Evolutionary conservation across 2,113 vertebrate species (phyloP).

Genomic region (Galemys pyrenaicus): DNA sequence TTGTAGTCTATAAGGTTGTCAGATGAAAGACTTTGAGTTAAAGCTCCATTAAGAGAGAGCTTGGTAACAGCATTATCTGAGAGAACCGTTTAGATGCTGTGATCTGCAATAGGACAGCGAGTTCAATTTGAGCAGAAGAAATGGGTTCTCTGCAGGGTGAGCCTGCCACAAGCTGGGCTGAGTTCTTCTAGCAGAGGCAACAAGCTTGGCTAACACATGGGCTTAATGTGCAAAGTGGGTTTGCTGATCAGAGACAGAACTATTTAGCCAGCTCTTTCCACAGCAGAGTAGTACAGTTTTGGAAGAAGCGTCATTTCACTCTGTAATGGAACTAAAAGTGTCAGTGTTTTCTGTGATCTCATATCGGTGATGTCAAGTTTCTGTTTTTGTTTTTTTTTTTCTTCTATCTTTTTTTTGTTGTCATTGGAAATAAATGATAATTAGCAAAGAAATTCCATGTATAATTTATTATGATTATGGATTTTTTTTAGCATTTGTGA

Average conservation of each 20-base stretch:
- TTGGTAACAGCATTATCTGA: neutral
- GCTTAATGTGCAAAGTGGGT: slow-evolving; percentile 29
- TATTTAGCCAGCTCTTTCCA: neutral
- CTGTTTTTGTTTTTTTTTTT: neutral
- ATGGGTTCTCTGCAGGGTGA: slow-evolving; percentile 14
- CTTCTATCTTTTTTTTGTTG: neutral
- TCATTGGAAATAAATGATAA: neutral
- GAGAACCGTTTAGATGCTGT: slow-evolving; percentile 17
- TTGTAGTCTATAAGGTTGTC: neutral
- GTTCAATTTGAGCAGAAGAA: slow-evolving; percentile 57
- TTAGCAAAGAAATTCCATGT: neutral
- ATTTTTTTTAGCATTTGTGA: neutral
- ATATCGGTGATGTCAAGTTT: neutral
- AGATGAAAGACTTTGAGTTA: slow-evolving; percentile 50
- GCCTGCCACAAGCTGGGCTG: slow-evolving; percentile 21
- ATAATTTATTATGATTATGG: neutral
- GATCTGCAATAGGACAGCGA: neutral
- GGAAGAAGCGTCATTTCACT: slow-evolving; percentile 34
- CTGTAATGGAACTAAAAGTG: neutral
- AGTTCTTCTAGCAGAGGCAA: slow-evolving; percentile 11
- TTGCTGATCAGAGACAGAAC: neutral
- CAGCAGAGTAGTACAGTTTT: neutral
- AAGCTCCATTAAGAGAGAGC: slow-evolving; percentile 4
- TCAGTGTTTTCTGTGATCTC: neutral
- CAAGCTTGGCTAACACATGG: neutral